Conservation (phyloP, 1,140 invertebrate genomes). For the Zaprionus capensis region DNA sequence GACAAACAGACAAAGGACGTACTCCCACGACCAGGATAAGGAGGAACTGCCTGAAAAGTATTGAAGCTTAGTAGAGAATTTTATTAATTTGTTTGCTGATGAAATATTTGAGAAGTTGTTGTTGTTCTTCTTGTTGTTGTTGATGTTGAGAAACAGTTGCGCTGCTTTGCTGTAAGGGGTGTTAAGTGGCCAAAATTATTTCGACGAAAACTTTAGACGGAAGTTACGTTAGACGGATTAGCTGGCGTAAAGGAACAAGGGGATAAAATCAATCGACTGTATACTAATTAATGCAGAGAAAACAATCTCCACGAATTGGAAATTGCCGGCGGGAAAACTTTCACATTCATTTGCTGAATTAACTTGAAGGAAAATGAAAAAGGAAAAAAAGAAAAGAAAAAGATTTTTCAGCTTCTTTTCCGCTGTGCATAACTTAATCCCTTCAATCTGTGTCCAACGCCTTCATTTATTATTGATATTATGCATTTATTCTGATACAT, state of each 20-base stretch:
- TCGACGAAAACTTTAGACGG: not conserved
- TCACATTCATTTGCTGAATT: not conserved
- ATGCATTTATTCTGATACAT: not conserved
- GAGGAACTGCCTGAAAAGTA: not conserved
- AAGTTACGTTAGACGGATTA: not conserved
- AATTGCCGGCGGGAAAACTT: not conserved
- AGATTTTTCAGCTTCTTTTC: not conserved
- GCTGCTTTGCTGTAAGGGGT: not conserved
- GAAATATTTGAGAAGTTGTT: slow-evolving; percentile 46
- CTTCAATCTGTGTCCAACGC: not conserved
- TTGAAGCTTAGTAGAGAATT: slow-evolving; percentile 45
- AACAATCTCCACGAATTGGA: not conserved
- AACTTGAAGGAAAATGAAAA: not conserved
- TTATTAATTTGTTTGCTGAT: slow-evolving; percentile 65
- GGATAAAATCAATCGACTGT: slow-evolving; percentile 1
- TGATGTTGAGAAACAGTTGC: not conserved
- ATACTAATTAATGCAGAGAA: slow-evolving; percentile 2
- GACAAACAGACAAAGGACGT: slow-evolving; percentile 29
- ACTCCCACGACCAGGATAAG: not conserved
- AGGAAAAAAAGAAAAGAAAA: not conserved
- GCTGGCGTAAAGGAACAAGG: not conserved
- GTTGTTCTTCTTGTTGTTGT: not conserved
- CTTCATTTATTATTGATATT: not conserved
- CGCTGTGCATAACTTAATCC: not conserved
- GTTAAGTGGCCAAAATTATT: slow-evolving; percentile 6